Evolutionary conservation across 1,140 invertebrate species (phyloP), one percentile per base, ranked within the genome.

Genomic region (Lepeophtheirus salmonis): DNA sequence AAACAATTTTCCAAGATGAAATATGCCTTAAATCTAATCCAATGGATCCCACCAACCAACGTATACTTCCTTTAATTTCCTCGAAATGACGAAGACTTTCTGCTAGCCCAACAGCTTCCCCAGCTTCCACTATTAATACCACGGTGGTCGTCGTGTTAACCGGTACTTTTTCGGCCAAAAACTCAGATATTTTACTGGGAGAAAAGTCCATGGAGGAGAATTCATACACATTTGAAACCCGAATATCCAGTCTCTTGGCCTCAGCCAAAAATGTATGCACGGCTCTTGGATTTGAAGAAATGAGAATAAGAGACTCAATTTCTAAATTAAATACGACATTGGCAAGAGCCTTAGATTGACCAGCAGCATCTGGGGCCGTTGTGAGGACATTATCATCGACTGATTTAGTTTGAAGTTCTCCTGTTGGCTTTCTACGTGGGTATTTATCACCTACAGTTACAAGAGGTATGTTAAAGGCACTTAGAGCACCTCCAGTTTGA

Each of bases 41-140:
- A n/a, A 62, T 50, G 4, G 63, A 63, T 10, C 61, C 63, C 13
- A 62, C 21, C 12, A 61, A 20, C 62, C 62, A 63, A 10, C 25
- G n/a, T 2, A 41, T 30, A 17, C 21, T 63, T 16, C n/a, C 0
- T n/a, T 58, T 41, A 41, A 10, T 6, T 18, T n/a, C 17, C 16
- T 53, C 64, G 3, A 56, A 54, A 62, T 61, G n/a, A n/a, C 23
- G 56, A 23, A 22, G 26, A 16, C 25, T 12, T 57, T 57, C 55
- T 14, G 55, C 55, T 3, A 57, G 22, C 3, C 20, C 22, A 30
- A 57, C 26, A 21, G 55, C 55, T 21, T 57, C 55, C 2, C 10
- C 14, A n/a, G 55, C 55, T n/a, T 57, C 55, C 2, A 57, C 55
- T 6, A 57, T 41, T 3, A 57, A 14, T 1, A 25, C 55, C 16